These are phyloP conservation scores for Dioctria rufipes DNA, from an alignment of 2,888 invertebrate species.

Conservation along the genomic window DNA sequence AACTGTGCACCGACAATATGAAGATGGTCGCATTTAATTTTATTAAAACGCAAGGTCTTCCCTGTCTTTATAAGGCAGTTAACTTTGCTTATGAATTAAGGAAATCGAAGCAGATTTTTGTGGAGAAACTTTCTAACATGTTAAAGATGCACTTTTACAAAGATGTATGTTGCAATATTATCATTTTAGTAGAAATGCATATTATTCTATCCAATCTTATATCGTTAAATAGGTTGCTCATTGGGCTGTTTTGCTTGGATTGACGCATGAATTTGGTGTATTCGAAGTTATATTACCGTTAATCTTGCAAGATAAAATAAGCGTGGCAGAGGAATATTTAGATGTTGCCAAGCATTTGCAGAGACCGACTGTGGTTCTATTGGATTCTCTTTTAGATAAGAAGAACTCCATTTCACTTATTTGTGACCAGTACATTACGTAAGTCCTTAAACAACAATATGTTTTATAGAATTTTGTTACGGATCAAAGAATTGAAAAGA, in stretches of 20 bases:
- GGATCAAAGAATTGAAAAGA: too few relatives aligned
- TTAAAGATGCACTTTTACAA: slow-evolving; percentile 77
- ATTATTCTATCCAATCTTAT: neutral
- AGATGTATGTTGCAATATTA: slow-evolving; percentile 72
- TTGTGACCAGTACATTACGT: slow-evolving; percentile 75
- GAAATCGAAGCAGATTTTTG: slow-evolving; percentile 76
- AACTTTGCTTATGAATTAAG: slow-evolving; percentile 77
- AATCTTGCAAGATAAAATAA: slow-evolving; percentile 85
- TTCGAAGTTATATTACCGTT: slow-evolving; percentile 84
- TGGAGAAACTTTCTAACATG: slow-evolving; percentile 76
- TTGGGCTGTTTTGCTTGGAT: slow-evolving; percentile 77
- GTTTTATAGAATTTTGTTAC: too few relatives aligned
- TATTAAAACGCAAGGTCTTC: slow-evolving; percentile 78
- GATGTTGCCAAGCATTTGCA: slow-evolving; percentile 78
- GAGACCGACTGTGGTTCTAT: slow-evolving; percentile 76
- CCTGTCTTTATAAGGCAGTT: slow-evolving; percentile 77
- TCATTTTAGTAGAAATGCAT: neutral
- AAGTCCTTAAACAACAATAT: slow-evolving; percentile 63
- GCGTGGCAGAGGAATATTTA: slow-evolving; percentile 84
- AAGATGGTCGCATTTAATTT: slow-evolving; percentile 83
- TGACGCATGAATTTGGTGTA: slow-evolving; percentile 79
- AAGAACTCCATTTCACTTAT: slow-evolving; percentile 74
- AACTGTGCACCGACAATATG: slow-evolving; percentile 72
- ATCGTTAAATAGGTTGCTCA: slow-evolving; percentile 76
- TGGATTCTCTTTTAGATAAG: slow-evolving; percentile 81